phyloP scores from a whole-genome alignment of 2,113 vertebrate species.

The Amia ocellicauda region DNA sequence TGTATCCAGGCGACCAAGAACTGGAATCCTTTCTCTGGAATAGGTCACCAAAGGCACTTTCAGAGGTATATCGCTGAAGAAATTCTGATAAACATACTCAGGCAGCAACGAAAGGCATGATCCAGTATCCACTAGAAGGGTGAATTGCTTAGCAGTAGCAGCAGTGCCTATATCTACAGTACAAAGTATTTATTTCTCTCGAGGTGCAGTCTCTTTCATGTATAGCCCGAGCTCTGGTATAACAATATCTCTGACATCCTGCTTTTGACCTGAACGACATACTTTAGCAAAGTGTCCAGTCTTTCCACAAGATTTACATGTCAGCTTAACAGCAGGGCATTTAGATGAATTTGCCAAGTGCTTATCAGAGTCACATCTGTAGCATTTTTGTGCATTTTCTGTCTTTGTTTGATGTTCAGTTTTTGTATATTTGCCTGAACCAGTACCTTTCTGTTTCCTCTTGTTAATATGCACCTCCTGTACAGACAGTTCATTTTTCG shows the following conservation, averaged over 20 bases:
- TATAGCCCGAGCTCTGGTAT: slow-evolving; percentile 3
- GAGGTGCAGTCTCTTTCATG: slow-evolving; percentile 10
- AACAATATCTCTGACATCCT: no score
- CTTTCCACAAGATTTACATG: background rate
- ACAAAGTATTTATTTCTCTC: slow-evolving; percentile 16
- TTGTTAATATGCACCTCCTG: no score
- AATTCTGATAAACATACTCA: background rate
- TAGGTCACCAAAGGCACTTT: no score
- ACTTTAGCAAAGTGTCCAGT: no score
- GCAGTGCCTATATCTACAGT: no score
- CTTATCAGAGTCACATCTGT: background rate
- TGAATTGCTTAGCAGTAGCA: no score
- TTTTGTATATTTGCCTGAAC: background rate
- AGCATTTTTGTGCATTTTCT: background rate
- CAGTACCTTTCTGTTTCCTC: no score
- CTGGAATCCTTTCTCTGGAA: no score
- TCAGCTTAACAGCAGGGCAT: background rate
- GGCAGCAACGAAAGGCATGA: background rate
- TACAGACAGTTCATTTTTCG: no score
- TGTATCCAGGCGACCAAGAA: no score
- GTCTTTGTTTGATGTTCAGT: background rate
- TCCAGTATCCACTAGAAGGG: background rate
- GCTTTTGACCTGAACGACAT: no score
- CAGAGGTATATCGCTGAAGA: no score
- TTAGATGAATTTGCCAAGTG: background rate